Percentiles rank a stretch among this genome's conserved stretches.
phyloP scores from a whole-genome alignment of 2,797 vertebrate species.

The Syngnathus rostellatus region DNA sequence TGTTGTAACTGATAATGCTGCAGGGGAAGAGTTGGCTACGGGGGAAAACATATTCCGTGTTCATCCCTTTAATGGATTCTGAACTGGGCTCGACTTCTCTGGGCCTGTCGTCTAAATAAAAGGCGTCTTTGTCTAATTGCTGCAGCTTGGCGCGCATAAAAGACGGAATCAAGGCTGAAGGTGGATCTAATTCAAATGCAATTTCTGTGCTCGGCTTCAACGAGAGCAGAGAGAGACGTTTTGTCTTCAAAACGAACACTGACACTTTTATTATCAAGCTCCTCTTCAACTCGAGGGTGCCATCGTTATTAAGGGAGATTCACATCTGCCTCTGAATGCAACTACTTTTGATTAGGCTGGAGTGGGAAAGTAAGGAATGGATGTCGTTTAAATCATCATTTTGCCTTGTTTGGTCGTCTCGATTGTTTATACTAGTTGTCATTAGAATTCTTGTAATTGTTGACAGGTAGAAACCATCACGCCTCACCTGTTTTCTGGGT shows the following conservation, averaged over 20 bases:
- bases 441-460: not conserved
- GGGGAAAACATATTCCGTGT: conserved; percentile 13
- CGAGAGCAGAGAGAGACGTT: conserved; percentile 26
- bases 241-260: conserved; percentile 50
- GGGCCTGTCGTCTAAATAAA: conserved; percentile 32
- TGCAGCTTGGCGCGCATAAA: conserved; percentile 20
- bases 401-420: not conserved
- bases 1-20: not conserved
- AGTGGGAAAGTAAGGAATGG: conserved; percentile 20
- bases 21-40: not conserved
- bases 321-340: conserved; percentile 37
- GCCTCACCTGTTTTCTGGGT: no score
- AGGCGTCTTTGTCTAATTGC: conserved; percentile 37
- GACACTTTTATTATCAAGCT: conserved; percentile 50
- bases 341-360: conserved; percentile 22
- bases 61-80: conserved; percentile 17
- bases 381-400: not conserved
- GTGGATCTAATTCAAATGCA: conserved; percentile 51
- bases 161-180: conserved; percentile 46
- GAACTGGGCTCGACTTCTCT: conserved; percentile 20
- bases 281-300: conserved; percentile 50
- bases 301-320: conserved; percentile 55
- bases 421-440: not conserved
- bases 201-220: conserved; percentile 36
- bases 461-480: not conserved